Conservation (phyloP, 1,140 invertebrate species). For the Cepaea nemoralis region DNA sequence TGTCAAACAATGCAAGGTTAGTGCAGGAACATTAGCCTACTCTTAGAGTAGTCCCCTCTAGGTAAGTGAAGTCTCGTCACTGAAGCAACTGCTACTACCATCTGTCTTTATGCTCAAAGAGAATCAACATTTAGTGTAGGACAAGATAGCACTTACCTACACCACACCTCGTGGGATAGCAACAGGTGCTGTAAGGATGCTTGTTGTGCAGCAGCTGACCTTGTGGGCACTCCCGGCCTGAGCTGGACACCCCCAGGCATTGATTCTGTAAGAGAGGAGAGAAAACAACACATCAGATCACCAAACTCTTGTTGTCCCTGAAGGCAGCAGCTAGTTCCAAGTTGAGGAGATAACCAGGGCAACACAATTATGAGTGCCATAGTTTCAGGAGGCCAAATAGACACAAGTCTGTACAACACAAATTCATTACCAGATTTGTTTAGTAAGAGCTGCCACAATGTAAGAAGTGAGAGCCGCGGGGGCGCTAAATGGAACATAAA, state of each 20-base stretch:
- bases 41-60: too few species aligned
- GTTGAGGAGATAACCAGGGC: background rate
- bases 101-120: background rate
- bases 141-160: background rate
- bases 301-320: background rate
- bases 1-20: background rate
- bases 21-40: background rate
- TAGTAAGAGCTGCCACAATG: too few species aligned
- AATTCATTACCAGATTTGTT: background rate
- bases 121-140: background rate
- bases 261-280: background rate
- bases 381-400: background rate
- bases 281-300: background rate
- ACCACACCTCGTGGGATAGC: constrained; percentile 16
- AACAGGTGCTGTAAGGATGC: background rate
- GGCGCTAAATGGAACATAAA: too few species aligned
- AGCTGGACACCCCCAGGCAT: background rate
- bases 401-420: background rate
- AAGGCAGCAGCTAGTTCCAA: background rate
- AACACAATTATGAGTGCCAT: too few species aligned
- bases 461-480: too few species aligned
- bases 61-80: too few species aligned
- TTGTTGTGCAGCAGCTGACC: constrained; percentile 17
- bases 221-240: background rate
- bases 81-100: too few species aligned